Evolutionary conservation across 1,140 invertebrate genomes (phyloP).

Genomic region (Aphidius ervi): DNA sequence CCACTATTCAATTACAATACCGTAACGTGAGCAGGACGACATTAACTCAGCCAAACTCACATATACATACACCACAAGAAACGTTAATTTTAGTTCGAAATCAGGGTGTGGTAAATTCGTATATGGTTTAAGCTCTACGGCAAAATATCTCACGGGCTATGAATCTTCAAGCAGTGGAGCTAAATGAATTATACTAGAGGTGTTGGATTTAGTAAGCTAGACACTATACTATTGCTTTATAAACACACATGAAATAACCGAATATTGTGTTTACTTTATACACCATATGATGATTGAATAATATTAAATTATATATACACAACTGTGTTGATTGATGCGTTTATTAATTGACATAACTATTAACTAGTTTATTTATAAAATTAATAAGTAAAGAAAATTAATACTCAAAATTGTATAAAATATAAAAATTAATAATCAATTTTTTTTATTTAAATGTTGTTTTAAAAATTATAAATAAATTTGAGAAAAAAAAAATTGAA

Average conservation of each 20-base stretch:
- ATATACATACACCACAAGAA: conserved; percentile 1
- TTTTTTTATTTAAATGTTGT: too few species aligned
- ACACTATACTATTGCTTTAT: conserved; percentile 1
- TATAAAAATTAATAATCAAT: too few species aligned
- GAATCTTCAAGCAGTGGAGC: conserved; percentile 20
- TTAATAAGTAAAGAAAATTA: too few species aligned
- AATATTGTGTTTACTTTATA: conserved; percentile 3
- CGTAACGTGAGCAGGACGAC: conserved; percentile 6
- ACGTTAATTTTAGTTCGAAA: conserved; percentile 16
- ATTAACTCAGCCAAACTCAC: conserved; percentile 12
- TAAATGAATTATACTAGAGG: conserved; percentile 19
- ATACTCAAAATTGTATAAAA: too few species aligned
- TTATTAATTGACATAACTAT: too few species aligned
- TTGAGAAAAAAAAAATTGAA: too few species aligned
- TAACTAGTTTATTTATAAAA: too few species aligned
- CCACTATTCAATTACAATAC: conserved; percentile 19
- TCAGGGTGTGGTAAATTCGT: conserved; percentile 14
- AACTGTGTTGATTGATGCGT: too few species aligned
- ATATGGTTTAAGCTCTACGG: conserved; percentile 4
- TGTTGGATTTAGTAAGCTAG: conserved; percentile 5
- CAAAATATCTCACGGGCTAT: conserved; percentile 21
- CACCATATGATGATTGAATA: neutral
- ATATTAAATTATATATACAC: too few species aligned
- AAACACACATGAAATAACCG: conserved; percentile 9
- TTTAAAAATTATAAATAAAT: too few species aligned